phyloP scores from a whole-genome alignment of 2,888 invertebrate species.

The Ormyrus pomaceus region DNA sequence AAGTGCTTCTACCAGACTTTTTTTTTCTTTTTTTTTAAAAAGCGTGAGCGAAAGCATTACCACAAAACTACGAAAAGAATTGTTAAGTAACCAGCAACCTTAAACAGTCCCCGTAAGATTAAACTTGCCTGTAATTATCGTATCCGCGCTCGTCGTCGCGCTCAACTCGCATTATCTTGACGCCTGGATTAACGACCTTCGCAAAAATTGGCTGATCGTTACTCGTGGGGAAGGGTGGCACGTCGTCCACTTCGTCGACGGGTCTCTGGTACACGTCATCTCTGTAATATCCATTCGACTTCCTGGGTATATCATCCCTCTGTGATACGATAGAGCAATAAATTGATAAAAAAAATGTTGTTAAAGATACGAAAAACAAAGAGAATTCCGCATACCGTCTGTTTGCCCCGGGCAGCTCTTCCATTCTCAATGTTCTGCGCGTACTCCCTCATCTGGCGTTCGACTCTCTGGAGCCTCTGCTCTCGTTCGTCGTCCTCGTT shows the following conservation, averaged over 20 bases:
- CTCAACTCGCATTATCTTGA: constrained; percentile 73
- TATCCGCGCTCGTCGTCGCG: constrained; percentile 67
- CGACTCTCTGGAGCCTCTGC: constrained; percentile 60
- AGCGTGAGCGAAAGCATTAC: constrained; percentile 54
- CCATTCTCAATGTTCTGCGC: constrained; percentile 68
- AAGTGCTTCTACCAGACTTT: constrained; percentile 56
- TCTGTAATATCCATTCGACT: constrained; percentile 64
- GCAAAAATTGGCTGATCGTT: constrained; percentile 66
- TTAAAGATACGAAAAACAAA: no score
- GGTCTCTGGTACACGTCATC: constrained; percentile 71
- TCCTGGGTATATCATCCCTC: constrained; percentile 49
- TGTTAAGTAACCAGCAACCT: constrained; percentile 20
- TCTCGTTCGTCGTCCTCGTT: constrained; percentile 40
- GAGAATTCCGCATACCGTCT: constrained; percentile 2
- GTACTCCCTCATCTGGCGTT: constrained; percentile 66
- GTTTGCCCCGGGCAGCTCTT: constrained; percentile 39
- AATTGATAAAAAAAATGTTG: not conserved
- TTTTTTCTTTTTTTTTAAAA: constrained; percentile 9
- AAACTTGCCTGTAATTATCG: constrained; percentile 68
- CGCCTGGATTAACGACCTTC: constrained; percentile 70
- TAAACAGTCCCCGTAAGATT: not conserved
- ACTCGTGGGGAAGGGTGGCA: constrained; percentile 70
- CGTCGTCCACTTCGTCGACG: constrained; percentile 71
- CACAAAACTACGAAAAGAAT: constrained; percentile 15
- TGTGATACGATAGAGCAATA: not conserved